Conservation (phyloP, 2,113 vertebrate species). For the Athene noctua region DNA sequence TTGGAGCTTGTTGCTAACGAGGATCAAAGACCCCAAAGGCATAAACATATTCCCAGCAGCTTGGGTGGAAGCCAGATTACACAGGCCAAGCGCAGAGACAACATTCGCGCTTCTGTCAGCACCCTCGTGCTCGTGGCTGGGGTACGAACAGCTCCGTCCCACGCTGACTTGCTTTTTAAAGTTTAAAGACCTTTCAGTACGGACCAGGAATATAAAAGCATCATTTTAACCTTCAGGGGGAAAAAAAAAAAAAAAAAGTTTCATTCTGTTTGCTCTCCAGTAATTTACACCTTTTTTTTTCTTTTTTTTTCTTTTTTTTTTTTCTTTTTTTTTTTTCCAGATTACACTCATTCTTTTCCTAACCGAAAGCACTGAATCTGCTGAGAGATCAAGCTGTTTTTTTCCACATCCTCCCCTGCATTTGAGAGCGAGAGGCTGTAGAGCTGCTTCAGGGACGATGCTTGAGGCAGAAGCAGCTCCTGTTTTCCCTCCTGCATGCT, state of each 20-base stretch:
- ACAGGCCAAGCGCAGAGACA: accelerated
- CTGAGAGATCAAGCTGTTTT: not conserved
- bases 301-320: too few species aligned
- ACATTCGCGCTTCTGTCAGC: accelerated
- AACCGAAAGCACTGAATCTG: not conserved
- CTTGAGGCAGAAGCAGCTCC: not conserved
- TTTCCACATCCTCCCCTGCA: not conserved
- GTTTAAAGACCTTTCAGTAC: not conserved
- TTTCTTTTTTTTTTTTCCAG: not conserved
- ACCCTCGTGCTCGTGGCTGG: not conserved
- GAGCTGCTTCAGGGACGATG: not conserved
- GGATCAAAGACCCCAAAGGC: not conserved
- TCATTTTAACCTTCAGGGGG: not conserved
- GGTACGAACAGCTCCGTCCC: accelerated
- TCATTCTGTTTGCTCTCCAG: not conserved
- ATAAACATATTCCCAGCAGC: not conserved
- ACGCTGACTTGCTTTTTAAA: not conserved
- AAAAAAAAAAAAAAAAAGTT: not conserved
- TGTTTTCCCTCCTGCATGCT: not conserved
- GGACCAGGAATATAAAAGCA: not conserved
- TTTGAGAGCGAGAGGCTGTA: not conserved
- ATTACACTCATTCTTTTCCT: not conserved
- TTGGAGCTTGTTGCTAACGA: not conserved
- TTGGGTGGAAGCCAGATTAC: not conserved
- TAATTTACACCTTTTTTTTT: too few species aligned